Evolutionary conservation across 2,113 vertebrate genomes (phyloP).

Genomic region (Sander vitreus): DNA sequence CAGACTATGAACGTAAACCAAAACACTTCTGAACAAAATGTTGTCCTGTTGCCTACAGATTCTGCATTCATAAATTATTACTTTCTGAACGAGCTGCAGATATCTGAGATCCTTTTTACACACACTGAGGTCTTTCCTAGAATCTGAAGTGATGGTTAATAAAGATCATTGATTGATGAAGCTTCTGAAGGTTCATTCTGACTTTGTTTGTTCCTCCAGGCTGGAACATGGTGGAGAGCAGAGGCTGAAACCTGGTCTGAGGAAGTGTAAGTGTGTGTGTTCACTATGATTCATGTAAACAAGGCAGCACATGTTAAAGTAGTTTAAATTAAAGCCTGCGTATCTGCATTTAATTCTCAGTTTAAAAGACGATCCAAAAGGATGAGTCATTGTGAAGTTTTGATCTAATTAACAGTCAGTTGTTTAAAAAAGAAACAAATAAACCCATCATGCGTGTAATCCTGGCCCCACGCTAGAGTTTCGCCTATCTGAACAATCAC

Average conservation of each 20-base stretch:
- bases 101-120: not conserved
- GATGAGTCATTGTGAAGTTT: not conserved
- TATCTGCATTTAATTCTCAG: too few species aligned
- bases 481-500: too few species aligned
- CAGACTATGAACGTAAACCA: too few species aligned
- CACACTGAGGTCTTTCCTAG: not conserved
- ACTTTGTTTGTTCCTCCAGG: constrained; percentile 9
- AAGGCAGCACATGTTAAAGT: not conserved
- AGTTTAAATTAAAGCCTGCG: not conserved
- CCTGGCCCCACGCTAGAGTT: too few species aligned
- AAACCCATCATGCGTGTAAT: not conserved
- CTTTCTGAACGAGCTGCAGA: not conserved
- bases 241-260: constrained; percentile 22
- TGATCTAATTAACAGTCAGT: not conserved
- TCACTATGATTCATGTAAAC: not conserved
- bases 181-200: not conserved
- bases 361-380: not conserved
- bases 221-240: constrained; percentile 2
- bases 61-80: too few species aligned
- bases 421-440: not conserved
- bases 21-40: too few species aligned
- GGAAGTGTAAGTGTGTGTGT: constrained; percentile 26
- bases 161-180: not conserved
- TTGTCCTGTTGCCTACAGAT: too few species aligned
- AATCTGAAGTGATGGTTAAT: not conserved